Base-by-base conservation (phyloP, 2,797 vertebrate species). In the Rachycentron canadum region DNA sequence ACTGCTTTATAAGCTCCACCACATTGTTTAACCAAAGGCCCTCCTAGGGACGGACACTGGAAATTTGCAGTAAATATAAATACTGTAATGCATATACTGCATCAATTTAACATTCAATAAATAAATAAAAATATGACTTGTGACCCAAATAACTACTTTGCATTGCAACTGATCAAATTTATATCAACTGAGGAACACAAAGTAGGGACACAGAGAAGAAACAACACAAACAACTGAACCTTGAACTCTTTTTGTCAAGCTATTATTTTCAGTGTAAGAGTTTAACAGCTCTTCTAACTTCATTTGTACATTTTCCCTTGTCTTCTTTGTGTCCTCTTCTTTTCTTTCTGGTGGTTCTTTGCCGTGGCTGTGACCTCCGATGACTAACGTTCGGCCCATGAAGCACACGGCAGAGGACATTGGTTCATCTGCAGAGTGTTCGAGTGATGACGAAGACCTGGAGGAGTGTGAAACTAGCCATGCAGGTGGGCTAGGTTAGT, bases 401-500 rank as follows among this genome's bases (percentile, higher is more conserved):
- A 84, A 86, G 87, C 88, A 95, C 73, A 68, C 92, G 19, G 86
- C 96, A 77, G 98, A 99, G 86, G 98, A 99, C 77, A 96, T 97
- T 0, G 97, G 95, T 82, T 98, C 98, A 45, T 99, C 98, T 52
- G 98, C 98, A 52, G 98, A 99, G 93, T 99, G 98, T 92, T 98
- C 98, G 62, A 99, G 98, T 26, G 98, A 99, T 23, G 98, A 99
- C 28, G 98, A 99, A 94, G 98, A 99, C 93, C 95, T 98, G 89
- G 97, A 98, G 89, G 98, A 99, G 94, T 99, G 98, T 92, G 98
- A 99, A 58, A 96, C 95, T 28, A 96, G 95, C 95, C 91, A 90
- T 83, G 93, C 97, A 99, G 98, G 98, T 99, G 98, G 97, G 98
- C 97, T 97, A 97, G 97, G 97, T 98, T 96, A 97, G 97, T 99